Conservation (phyloP, 2,797 vertebrate species). For the Atherinosoma microstoma region DNA sequence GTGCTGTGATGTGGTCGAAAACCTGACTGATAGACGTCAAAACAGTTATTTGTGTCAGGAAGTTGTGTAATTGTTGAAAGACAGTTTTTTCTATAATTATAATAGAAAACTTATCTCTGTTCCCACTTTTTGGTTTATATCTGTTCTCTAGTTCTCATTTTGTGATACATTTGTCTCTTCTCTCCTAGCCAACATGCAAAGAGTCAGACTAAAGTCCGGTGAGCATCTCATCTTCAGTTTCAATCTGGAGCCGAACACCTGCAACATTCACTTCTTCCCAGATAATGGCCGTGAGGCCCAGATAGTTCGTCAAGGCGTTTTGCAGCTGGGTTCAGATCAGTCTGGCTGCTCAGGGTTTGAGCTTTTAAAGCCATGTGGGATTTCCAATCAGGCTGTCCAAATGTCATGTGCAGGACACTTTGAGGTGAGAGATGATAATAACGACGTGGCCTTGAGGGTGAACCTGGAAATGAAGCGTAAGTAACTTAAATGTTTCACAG, state of each 20-base stretch:
- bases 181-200: background rate
- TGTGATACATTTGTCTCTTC: background rate
- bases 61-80: too few species aligned
- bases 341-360: background rate
- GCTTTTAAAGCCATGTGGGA: constrained; percentile 1
- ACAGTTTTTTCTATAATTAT: too few species aligned
- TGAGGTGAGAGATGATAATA: constrained; percentile 32
- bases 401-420: constrained; percentile 18
- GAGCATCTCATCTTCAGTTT: rapidly evolving
- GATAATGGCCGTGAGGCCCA: rapidly evolving
- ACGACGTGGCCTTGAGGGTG: background rate
- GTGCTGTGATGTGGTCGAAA: too few species aligned
- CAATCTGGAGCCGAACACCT: background rate
- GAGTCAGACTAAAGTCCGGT: rapidly evolving
- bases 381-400: background rate
- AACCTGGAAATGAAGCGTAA: constrained; percentile 16
- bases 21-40: too few species aligned
- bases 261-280: constrained; percentile 48
- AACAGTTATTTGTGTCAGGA: too few species aligned
- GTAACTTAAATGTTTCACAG: constrained; percentile 4
- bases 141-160: background rate
- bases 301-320: background rate
- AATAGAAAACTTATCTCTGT: background rate
- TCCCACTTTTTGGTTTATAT: background rate
- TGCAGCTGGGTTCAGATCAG: rapidly evolving